Base-by-base conservation (phyloP, 2,113 vertebrate genomes). In the Myotis brandtii region DNA sequence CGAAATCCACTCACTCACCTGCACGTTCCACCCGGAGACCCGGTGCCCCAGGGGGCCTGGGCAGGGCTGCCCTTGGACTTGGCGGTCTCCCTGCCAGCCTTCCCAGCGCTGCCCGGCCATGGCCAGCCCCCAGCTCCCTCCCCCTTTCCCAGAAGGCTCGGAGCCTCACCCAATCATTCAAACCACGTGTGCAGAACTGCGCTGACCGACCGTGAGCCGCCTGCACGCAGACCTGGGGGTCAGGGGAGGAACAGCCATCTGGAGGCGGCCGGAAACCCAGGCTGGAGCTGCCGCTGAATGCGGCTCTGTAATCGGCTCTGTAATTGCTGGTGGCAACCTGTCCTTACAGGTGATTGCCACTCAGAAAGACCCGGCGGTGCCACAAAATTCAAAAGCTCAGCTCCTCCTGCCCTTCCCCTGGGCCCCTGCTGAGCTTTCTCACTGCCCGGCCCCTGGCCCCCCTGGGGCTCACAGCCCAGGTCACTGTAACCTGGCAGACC, bases 1-100 rank as follows among this genome's bases (percentile, higher is more conserved):
- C 23, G 9, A 12, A 56, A 37, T 73, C 46, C 17, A 9, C 59
- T 30, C 79, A 30, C 64, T 87, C 52, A 6, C 21, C 20, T 43
- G 5, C 0, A 0, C 52, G 48, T 52, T 73, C 79, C 23, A 6
- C 67, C 46, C 17, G 4, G 54, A 48, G 16, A 20, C 34, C 80
- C 14, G 7, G 20, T 12, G 37, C 32, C 2, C 50, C 37, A 18
- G 21, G 37, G 72, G 73, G 70, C 9, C 48, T 18, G 54, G 20
- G 23, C 3, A 3, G 6, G 6, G 40, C 32, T 21, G 5, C 6
- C 37, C 52, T 50, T 37, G 50, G 73, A 52, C 56, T 4, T 66
- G n/a, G 13, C 13, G 32, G 10, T 0, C 0, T 0, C 37, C 23
- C 64, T 10, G 32, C 10, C 4, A 0, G 3, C 25, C 25, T 89